Evolutionary conservation across 1,140 invertebrate species (phyloP).

Genomic region (Pseudomyrmex concolor): DNA sequence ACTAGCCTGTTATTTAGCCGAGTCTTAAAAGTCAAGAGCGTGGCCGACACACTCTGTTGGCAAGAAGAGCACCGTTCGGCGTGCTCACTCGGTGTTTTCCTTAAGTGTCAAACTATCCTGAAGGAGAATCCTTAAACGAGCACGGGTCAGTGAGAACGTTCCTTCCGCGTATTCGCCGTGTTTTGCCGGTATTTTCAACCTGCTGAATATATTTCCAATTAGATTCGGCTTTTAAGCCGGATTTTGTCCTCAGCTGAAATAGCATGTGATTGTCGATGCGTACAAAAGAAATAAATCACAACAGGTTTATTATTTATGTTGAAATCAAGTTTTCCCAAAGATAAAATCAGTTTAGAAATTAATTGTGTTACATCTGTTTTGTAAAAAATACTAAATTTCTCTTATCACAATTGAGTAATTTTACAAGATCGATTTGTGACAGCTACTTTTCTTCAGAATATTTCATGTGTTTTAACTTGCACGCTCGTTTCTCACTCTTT

Average conservation of each 20-base stretch:
- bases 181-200: not conserved
- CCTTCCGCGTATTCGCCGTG: conserved; percentile 15
- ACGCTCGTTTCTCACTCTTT: not conserved
- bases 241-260: too few relatives aligned
- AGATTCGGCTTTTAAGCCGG: not conserved
- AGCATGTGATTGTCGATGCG: too few relatives aligned
- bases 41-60: conserved; percentile 76
- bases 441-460: too few relatives aligned
- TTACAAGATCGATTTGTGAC: not conserved
- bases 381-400: not conserved
- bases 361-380: too few relatives aligned
- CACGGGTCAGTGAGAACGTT: conserved; percentile 34
- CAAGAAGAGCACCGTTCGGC: conserved; percentile 71
- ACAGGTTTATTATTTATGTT: too few relatives aligned
- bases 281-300: too few relatives aligned
- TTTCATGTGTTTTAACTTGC: not conserved
- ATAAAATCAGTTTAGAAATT: too few relatives aligned
- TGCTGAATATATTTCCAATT: not conserved
- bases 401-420: not conserved
- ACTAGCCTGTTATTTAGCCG: conserved; percentile 63
- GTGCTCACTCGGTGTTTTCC: conserved; percentile 40
- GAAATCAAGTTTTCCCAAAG: too few relatives aligned
- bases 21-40: conserved; percentile 76
- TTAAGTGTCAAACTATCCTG: conserved; percentile 63
- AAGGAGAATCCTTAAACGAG: conserved; percentile 35